Evolutionary conservation across 2,113 vertebrate species (phyloP).

Genomic region (Ailuropoda melanoleuca): DNA sequence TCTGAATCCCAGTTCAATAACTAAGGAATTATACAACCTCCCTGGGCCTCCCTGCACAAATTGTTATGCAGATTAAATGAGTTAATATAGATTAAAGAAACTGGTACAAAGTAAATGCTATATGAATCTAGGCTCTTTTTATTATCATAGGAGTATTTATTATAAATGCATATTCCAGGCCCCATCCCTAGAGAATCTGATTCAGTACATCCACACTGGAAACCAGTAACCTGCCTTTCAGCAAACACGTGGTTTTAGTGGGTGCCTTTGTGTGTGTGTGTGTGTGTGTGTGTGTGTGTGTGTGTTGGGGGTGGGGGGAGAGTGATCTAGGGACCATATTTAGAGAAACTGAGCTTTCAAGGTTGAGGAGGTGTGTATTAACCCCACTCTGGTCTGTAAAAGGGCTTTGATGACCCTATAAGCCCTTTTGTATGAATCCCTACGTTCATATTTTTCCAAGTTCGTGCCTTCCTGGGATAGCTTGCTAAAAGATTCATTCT

Average conservation of each 20-base stretch:
- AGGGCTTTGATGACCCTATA: not conserved
- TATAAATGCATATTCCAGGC: not conserved
- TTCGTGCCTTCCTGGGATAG: not conserved
- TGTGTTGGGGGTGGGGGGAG: rapidly evolving
- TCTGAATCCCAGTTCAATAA: not conserved
- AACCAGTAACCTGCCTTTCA: not conserved
- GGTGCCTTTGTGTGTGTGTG: not conserved
- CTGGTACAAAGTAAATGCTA: not conserved
- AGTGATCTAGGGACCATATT: too few species aligned
- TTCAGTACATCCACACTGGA: not conserved
- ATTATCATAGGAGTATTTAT: not conserved
- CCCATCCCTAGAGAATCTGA: not conserved
- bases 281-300: not conserved
- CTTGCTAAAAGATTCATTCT: not conserved
- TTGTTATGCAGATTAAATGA: not conserved
- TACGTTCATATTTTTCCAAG: not conserved
- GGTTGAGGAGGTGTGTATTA: not conserved
- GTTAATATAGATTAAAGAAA: not conserved
- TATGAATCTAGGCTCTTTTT: not conserved
- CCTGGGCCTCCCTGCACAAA: not conserved
- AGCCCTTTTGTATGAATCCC: not conserved
- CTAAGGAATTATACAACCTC: not conserved
- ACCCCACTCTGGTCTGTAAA: not conserved
- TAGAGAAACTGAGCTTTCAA: not conserved
- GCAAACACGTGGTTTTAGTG: not conserved